phyloP scores from a whole-genome alignment of 2,888 invertebrate genomes.

The Agrotis puta region DNA sequence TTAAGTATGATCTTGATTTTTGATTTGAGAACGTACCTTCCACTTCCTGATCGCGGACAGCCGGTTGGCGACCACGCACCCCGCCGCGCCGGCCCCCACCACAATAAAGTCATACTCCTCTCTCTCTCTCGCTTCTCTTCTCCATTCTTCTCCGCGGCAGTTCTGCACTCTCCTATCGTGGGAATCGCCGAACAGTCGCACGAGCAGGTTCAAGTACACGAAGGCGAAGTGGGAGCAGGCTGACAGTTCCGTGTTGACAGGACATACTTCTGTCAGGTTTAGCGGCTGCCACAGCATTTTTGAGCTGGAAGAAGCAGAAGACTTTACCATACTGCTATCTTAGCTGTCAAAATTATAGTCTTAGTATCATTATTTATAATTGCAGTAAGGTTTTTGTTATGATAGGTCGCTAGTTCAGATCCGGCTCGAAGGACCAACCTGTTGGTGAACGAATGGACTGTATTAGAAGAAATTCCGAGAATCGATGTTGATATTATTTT shows the following conservation, averaged over 20 bases:
- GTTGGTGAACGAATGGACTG: no score
- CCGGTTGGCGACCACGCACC: slow-evolving; percentile 80
- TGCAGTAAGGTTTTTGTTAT: not conserved
- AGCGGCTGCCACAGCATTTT: slow-evolving; percentile 73
- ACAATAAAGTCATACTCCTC: slow-evolving; percentile 81
- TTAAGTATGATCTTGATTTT: not conserved
- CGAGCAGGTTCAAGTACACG: slow-evolving; percentile 75
- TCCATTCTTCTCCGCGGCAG: slow-evolving; percentile 59
- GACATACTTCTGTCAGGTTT: slow-evolving; percentile 69
- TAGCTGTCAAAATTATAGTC: not conserved
- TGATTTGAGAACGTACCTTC: slow-evolving; percentile 69
- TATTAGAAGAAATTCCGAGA: no score
- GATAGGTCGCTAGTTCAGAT: no score
- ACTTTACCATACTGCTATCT: not conserved
- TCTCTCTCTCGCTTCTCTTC: slow-evolving; percentile 45
- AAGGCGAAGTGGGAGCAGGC: slow-evolving; percentile 77
- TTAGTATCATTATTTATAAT: not conserved
- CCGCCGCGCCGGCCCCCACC: slow-evolving; percentile 81
- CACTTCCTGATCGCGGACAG: slow-evolving; percentile 73
- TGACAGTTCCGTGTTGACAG: slow-evolving; percentile 69
- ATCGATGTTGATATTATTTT: no score
- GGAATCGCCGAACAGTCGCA: slow-evolving; percentile 75
- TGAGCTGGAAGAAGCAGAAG: slow-evolving; percentile 26
- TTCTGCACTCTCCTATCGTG: slow-evolving; percentile 61
- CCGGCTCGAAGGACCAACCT: no score